Percentiles rank a stretch among this genome's conserved stretches.
phyloP scores from a whole-genome alignment of 1,140 invertebrate genomes.

The Oedothorax gibbosus region DNA sequence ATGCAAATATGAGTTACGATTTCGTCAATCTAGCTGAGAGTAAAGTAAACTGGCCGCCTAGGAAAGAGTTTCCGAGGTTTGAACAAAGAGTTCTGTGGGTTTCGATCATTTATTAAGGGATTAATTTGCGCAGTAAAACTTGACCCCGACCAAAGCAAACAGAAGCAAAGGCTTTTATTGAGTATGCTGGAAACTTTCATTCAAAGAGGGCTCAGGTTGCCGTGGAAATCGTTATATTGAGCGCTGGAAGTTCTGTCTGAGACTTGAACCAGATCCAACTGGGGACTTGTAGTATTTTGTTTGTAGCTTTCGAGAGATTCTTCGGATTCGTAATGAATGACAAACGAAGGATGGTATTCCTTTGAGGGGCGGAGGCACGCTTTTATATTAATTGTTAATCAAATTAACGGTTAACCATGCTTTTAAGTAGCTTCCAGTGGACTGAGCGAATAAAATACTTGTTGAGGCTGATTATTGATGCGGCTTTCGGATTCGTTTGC shows the following conservation, averaged over 20 bases:
- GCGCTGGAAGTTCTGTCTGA: not conserved
- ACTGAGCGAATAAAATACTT: not conserved
- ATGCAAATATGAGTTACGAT: too few species aligned
- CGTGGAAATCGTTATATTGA: constrained; percentile 51
- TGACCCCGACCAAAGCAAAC: constrained; percentile 57
- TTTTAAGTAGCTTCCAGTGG: constrained; percentile 23
- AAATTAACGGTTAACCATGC: constrained; percentile 36
- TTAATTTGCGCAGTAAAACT: constrained; percentile 57
- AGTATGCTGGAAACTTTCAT: constrained; percentile 35
- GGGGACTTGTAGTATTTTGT: constrained; percentile 18
- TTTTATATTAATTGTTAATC: constrained; percentile 44
- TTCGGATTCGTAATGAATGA: constrained; percentile 31
- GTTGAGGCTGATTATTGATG: not conserved
- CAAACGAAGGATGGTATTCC: constrained; percentile 28
- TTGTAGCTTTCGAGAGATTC: constrained; percentile 12
- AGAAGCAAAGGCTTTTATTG: constrained; percentile 48
- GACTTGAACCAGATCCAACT: not conserved
- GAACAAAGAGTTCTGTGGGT: constrained; percentile 46
- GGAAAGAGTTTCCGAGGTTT: constrained; percentile 7
- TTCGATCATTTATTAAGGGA: constrained; percentile 61
- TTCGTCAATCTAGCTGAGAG: not conserved
- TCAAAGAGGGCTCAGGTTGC: constrained; percentile 22
- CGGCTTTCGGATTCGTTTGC: not conserved
- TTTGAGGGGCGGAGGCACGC: constrained; percentile 22
- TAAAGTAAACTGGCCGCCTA: constrained; percentile 56